Evolutionary conservation across 1,140 invertebrate genomes (phyloP), one percentile per base, ranked within the genome.

Genomic region (Drosophila mojavensis): DNA sequence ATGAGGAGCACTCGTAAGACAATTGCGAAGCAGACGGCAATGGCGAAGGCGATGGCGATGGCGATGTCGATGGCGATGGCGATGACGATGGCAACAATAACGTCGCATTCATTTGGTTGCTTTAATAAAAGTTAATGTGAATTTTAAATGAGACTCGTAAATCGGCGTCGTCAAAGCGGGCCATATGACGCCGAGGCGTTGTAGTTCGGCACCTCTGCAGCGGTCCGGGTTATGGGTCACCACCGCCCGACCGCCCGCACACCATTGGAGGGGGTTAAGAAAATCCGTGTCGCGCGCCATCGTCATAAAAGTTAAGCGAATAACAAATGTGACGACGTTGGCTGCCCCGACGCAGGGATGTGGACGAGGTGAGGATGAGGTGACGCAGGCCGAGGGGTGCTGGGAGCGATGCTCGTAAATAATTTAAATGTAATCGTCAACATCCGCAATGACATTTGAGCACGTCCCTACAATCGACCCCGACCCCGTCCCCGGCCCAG

Each of bases 381-480:
- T 3, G n/a, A 4, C 1, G 43, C 1, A 2, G 47, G 63, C 17
- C 28, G 5, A 11, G 26, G 30, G n/a, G 10, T 26, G 33, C 28
- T 24, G 47, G 33, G 11, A 47, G 58, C 60, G 59, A 5, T 55
- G 74, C 78, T 85, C 78, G 82, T 85, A 81, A 85, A 85, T 85
- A 85, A 81, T 85, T 85, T 85, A 85, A 85, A 85, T 85, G 81
- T 85, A 85, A 85, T 85, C 82, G 81, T 81, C 78, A 85, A 76
- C 82, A 81, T 85, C 78, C 82, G 81, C 78, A 81, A 75, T 81
- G 81, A 81, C 81, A 85, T 81, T 73, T 85, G 80, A 84, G 77
- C 81, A 84, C 78, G 74, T 85, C 78, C 78, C 69, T 70, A 74
- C 78, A 70, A 60, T 67, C 81, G 60, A 50, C 63, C 62, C 78